A percentile compares a stretch with the other conserved stretches of the same genome.
Evolutionary conservation across 2,113 vertebrate genomes (phyloP).

Genomic region (Hepsetus odoe): DNA sequence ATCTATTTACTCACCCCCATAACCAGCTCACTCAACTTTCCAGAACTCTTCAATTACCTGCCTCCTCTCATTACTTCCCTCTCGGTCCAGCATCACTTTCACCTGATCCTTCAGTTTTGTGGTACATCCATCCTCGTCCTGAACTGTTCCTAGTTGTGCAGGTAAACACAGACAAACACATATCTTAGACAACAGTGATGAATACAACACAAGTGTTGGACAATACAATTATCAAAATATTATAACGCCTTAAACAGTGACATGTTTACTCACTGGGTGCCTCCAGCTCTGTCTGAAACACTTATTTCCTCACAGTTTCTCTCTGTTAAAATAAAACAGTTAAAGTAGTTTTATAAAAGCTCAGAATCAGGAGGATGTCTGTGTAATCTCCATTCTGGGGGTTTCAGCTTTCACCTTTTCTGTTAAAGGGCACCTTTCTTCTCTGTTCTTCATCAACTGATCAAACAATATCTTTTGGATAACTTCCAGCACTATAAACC

Average conservation of each 20-base stretch:
- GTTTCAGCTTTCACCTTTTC: not conserved
- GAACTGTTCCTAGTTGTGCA: not conserved
- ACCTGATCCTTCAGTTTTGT: not conserved
- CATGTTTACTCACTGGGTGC: no score
- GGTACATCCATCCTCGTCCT: not conserved
- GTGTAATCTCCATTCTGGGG: not conserved
- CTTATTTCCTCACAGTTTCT: no score
- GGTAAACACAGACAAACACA: no score
- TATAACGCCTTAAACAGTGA: no score
- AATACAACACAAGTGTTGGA: no score
- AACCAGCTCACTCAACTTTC: not conserved
- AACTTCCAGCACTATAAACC: not conserved
- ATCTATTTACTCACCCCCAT: no score
- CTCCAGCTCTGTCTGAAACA: no score
- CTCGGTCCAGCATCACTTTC: constrained; percentile 2
- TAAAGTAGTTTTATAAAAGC: no score
- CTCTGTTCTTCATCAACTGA: not conserved
- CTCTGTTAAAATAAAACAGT: no score
- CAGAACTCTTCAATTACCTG: not conserved
- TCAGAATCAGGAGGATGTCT: no score
- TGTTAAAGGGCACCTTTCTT: not conserved
- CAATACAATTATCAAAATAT: no score
- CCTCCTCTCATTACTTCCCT: constrained; percentile 5
- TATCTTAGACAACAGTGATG: no score
- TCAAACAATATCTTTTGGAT: not conserved